Evolutionary conservation across 2,888 invertebrate genomes (phyloP).

Genomic region (Holacanthella duospinosa): DNA sequence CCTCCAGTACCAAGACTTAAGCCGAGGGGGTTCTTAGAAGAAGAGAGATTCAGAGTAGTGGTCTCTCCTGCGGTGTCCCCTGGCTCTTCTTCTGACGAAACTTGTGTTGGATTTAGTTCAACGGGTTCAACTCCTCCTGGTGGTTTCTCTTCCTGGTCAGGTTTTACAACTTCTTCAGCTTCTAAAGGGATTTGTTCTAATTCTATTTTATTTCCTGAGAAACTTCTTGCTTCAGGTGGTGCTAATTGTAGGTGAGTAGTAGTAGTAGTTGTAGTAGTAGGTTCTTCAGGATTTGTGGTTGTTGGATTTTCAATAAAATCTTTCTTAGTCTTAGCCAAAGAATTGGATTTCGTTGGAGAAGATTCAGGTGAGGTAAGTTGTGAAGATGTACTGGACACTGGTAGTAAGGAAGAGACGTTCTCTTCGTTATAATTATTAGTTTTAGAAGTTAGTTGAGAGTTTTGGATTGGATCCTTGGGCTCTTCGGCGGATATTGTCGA

Average conservation of each 20-base stretch:
- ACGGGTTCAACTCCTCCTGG: background rate
- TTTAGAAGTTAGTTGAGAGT: conserved; percentile 1
- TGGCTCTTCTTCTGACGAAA: background rate
- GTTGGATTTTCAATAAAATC: background rate
- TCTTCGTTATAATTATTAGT: background rate
- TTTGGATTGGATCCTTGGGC: conserved; percentile 7
- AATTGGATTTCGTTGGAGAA: background rate
- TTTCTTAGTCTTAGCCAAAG: background rate
- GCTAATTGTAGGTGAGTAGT: background rate
- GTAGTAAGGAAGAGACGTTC: background rate
- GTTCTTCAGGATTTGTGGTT: background rate
- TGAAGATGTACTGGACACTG: conserved; percentile 10
- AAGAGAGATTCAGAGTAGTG: background rate
- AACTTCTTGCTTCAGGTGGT: background rate
- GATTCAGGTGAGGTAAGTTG: background rate
- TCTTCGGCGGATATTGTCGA: conserved; percentile 4
- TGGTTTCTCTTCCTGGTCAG: background rate
- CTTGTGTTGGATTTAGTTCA: background rate
- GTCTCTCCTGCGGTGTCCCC: background rate
- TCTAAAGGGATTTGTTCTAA: background rate
- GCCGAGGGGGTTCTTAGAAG: background rate
- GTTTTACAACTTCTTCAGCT: background rate
- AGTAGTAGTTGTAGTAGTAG: background rate
- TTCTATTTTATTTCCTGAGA: background rate
- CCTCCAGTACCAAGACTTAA: background rate